Evolutionary conservation across 1,140 invertebrate species (phyloP).

Genomic region (Archivesica marissinica): DNA sequence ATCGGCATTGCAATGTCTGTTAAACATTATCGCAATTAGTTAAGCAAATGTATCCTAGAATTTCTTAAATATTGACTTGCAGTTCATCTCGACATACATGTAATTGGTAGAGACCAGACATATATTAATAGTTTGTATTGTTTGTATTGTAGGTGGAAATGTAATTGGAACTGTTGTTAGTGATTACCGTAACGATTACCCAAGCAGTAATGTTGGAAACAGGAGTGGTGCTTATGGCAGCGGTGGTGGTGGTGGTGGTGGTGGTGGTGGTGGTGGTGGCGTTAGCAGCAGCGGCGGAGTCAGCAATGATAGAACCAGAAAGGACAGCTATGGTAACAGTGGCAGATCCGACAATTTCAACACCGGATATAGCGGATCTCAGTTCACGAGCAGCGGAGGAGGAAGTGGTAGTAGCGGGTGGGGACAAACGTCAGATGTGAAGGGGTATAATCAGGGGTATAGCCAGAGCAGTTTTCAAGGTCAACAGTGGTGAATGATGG

Average conservation of each 20-base stretch:
- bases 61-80: too few relatives aligned
- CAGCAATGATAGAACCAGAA: too few relatives aligned
- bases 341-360: not conserved
- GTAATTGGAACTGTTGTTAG: not conserved
- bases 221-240: too few relatives aligned
- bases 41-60: too few relatives aligned
- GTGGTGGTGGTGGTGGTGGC: not conserved
- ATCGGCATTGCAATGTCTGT: too few relatives aligned
- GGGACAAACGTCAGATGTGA: not conserved
- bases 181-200: slow-evolving; percentile 7
- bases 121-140: too few relatives aligned
- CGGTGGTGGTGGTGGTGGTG: too few relatives aligned
- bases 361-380: not conserved
- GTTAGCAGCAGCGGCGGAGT: not conserved
- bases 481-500: not conserved
- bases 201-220: not conserved
- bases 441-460: slow-evolving; percentile 1
- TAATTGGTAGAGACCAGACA: too few relatives aligned
- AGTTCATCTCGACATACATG: too few relatives aligned
- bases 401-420: not conserved
- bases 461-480: not conserved
- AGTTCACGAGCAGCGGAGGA: not conserved
- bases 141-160: not conserved
- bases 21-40: too few relatives aligned
- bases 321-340: too few relatives aligned